Percentiles rank a stretch among this genome's conserved stretches.
Evolutionary conservation across 2,797 vertebrate genomes (phyloP).

Genomic region (Siniperca undulata): DNA sequence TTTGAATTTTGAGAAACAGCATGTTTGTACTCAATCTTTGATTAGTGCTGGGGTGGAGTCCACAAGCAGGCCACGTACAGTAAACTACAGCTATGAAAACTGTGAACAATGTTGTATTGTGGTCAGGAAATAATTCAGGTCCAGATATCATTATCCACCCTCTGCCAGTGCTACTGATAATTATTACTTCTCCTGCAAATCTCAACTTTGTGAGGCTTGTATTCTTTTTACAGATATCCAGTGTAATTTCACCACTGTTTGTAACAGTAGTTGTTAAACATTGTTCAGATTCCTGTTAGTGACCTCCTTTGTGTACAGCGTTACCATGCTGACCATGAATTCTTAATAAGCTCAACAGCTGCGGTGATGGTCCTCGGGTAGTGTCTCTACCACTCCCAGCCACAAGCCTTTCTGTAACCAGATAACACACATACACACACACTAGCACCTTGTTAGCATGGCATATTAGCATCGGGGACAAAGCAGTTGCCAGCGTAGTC

Average conservation of each 20-base stretch:
- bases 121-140: not conserved
- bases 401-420: slow-evolving; percentile 57
- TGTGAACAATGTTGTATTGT: not conserved
- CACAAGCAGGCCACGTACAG: not conserved
- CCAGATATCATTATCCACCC: not conserved
- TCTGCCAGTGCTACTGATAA: not conserved
- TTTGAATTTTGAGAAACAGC: not conserved
- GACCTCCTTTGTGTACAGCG: slow-evolving; percentile 66
- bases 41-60: not conserved
- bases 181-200: not conserved
- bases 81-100: not conserved
- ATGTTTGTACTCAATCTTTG: not conserved
- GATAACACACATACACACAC: slow-evolving; percentile 47
- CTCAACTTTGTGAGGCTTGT: not conserved
- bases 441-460: slow-evolving; percentile 52
- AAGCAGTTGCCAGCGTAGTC: slow-evolving; percentile 48
- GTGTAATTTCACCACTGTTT: slow-evolving; percentile 43
- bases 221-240: slow-evolving; percentile 18
- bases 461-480: slow-evolving; percentile 36
- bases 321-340: slow-evolving; percentile 82
- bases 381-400: slow-evolving; percentile 34
- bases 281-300: slow-evolving; percentile 77
- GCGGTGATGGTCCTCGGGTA: slow-evolving; percentile 46
- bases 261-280: slow-evolving; percentile 77
- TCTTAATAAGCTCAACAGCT: slow-evolving; percentile 78